phyloP scores from a whole-genome alignment of 2,113 vertebrate species.

The Aphelocoma coerulescens region DNA sequence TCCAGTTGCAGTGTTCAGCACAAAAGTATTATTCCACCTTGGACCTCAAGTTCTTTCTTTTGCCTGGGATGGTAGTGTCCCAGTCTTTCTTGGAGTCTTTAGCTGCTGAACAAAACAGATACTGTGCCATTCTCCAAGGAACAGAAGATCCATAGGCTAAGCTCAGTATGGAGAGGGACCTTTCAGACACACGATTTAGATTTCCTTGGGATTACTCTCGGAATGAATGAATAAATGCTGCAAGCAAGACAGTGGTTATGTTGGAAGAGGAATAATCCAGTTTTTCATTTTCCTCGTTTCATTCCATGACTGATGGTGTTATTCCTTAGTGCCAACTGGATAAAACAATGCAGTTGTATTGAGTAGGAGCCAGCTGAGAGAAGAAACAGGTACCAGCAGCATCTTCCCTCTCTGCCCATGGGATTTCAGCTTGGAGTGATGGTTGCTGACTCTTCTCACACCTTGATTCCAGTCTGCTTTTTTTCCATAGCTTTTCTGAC shows the following conservation, averaged over 20 bases:
- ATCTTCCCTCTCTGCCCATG: background rate
- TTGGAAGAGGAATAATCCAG: background rate
- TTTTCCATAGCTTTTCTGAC: background rate
- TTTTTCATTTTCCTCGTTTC: background rate
- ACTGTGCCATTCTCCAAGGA: background rate
- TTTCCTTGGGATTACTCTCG: background rate
- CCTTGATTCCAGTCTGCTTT: background rate
- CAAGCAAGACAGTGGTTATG: background rate
- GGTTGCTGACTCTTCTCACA: background rate
- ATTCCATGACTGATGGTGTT: background rate
- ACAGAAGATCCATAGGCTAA: background rate
- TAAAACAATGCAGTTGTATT: background rate
- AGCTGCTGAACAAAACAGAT: background rate
- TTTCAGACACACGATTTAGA: background rate
- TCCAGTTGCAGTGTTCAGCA: background rate
- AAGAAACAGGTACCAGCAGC: background rate
- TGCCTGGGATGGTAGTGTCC: background rate
- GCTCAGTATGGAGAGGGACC: background rate
- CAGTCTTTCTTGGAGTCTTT: background rate
- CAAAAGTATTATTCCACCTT: background rate
- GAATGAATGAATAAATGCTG: background rate
- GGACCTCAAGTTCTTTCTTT: background rate
- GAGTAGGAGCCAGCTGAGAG: background rate
- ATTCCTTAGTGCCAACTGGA: background rate
- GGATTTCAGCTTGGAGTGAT: background rate